A percentile compares a stretch with the other conserved stretches of the same genome.
These are phyloP conservation scores for Jaculus jaculus DNA, from an alignment of 2,113 vertebrate species.

Conservation along the genomic window DNA sequence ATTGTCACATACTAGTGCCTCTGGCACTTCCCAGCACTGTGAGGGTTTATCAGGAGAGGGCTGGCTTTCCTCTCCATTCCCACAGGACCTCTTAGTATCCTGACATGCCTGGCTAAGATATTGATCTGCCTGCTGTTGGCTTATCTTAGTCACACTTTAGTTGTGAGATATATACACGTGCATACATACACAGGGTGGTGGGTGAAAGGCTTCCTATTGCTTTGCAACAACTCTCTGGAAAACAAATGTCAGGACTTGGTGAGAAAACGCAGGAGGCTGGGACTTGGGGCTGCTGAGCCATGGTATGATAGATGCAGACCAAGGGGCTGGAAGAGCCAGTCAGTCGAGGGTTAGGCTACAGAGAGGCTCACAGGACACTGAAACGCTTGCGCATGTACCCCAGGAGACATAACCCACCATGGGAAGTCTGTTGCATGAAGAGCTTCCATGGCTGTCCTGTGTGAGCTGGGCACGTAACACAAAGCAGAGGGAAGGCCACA, in stretches of 20 bases:
- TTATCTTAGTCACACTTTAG: background rate
- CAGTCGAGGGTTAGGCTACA: background rate
- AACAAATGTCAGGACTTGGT: background rate
- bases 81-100: too few species aligned
- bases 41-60: too few species aligned
- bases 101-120: background rate
- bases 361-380: background rate
- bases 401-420: fast-evolving
- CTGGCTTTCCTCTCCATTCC: too few species aligned
- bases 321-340: background rate
- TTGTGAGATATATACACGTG: background rate
- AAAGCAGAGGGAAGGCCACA: background rate
- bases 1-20: too few species aligned
- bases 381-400: background rate
- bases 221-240: background rate
- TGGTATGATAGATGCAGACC: background rate
- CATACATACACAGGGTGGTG: background rate
- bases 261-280: background rate
- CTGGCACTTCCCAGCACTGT: too few species aligned
- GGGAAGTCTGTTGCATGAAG: background rate
- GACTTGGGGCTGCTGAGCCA: background rate
- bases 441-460: background rate
- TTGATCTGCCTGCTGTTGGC: background rate
- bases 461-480: background rate
- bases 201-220: background rate